phyloP scores from a whole-genome alignment of 2,888 invertebrate genomes.

The Drosophila atripex region DNA sequence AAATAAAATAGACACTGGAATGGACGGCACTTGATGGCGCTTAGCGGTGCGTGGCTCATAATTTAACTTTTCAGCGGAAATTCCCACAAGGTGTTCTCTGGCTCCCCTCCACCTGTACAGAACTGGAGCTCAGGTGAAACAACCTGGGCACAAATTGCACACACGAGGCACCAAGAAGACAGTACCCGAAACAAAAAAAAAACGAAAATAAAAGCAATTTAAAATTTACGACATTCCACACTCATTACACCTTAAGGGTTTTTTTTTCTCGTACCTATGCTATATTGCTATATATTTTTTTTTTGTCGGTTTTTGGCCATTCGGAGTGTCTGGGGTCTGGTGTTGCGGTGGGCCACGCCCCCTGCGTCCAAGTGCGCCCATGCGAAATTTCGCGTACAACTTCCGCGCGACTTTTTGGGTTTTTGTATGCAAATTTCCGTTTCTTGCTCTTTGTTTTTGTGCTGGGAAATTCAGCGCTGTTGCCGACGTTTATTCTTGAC shows the following conservation, averaged over 20 bases:
- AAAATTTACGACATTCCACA: slow-evolving; percentile 76
- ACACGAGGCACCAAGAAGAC: slow-evolving; percentile 49
- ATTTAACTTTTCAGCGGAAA: slow-evolving; percentile 54
- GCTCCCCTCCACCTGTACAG: not conserved
- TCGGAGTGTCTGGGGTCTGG: not conserved
- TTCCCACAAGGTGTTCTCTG: slow-evolving; percentile 55
- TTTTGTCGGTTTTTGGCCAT: slow-evolving; percentile 13
- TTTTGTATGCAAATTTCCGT: slow-evolving; percentile 73
- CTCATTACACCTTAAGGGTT: slow-evolving; percentile 73
- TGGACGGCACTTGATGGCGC: slow-evolving; percentile 24
- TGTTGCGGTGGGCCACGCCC: slow-evolving; percentile 51
- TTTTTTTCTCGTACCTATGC: slow-evolving; percentile 21
- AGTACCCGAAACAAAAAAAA: slow-evolving; percentile 41
- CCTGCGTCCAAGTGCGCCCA: slow-evolving; percentile 62
- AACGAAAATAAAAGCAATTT: slow-evolving; percentile 62
- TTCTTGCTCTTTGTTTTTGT: slow-evolving; percentile 35
- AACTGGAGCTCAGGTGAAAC: slow-evolving; percentile 12
- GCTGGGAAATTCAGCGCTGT: slow-evolving; percentile 41
- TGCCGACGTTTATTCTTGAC: slow-evolving; percentile 45
- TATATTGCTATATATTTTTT: not conserved
- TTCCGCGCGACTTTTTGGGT: slow-evolving; percentile 64
- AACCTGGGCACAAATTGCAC: slow-evolving; percentile 62
- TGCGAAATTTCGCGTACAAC: slow-evolving; percentile 73
- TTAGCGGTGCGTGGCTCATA: slow-evolving; percentile 60
- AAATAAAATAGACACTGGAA: not conserved